Base-by-base conservation (phyloP, 2,797 vertebrate species). In the Moxostoma hubbsi region DNA sequence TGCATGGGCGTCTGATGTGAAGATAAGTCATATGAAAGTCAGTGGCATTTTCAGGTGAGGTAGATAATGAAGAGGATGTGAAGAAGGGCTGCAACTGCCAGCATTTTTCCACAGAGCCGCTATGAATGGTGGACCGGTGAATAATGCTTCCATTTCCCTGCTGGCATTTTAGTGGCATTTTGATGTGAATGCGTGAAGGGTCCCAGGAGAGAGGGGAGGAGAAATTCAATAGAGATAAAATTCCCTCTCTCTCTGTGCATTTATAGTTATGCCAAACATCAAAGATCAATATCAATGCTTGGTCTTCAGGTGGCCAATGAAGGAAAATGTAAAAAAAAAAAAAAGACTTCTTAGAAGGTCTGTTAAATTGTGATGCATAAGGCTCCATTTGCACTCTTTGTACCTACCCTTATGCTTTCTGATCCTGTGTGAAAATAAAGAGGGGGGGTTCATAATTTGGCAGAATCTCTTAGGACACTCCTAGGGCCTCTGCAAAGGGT, bases 161-260 rank as follows among this genome's bases (percentile, higher is more conserved):
- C 85, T 94, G 92, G 90, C 92, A 93, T 94, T 94, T 93, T 92
- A 89, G 88, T 93, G 93, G 92, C 93, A 93, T 94, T 93, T 93
- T 91, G 87, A 92, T 92, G 88, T 85, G 90, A 91, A 80, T 76
- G 71, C 66, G 63, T 84, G 73, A 81, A 85, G 89, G 82, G 82
- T 90, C 89, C 87, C 85, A 79, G 78, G 87, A 86, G 90, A 85
- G 80, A 79, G 69, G 67, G 75, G 83, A 73, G 82, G 76, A 86
- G 85, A 87, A 90, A 90, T 86, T 84, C 83, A 85, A 82, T 88
- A 86, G 85, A 87, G 87, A 89, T 85, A 78, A 83, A 82, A 81
- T 81, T 81, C 86, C 84, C 85, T 79, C 36, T 59, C 59, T 77
- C 55, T 50, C 9, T 62, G 55, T 84, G 80, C 83, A 88, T 59